These are phyloP conservation scores for Morpho helenor DNA, from an alignment of 2,888 invertebrate genomes.

Conservation along the genomic window DNA sequence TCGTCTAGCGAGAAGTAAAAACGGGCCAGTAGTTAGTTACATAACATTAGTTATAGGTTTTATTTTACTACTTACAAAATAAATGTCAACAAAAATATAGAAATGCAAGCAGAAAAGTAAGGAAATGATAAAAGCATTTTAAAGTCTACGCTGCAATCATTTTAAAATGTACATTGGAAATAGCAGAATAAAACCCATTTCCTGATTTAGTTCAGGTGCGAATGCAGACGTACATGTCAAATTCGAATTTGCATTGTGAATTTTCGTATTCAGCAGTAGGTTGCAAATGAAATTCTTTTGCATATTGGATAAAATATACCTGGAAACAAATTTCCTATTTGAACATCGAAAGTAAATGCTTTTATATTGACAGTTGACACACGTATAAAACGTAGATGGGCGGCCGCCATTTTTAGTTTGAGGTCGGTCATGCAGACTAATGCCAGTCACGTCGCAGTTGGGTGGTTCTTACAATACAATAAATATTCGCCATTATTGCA, in stretches of 20 bases:
- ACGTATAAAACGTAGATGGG: constrained; percentile 23
- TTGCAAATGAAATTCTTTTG: neutral
- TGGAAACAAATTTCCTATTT: neutral
- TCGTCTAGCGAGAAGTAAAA: no score
- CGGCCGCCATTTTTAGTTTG: constrained; percentile 33
- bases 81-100: no score
- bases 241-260: neutral
- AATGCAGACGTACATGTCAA: neutral
- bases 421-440: constrained; percentile 30
- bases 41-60: no score
- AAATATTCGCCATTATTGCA: constrained; percentile 39
- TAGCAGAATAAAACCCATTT: neutral
- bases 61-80: no score
- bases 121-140: no score
- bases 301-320: neutral
- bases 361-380: constrained; percentile 25
- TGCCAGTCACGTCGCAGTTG: constrained; percentile 48
- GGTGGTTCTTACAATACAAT: constrained; percentile 39
- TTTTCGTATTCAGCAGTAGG: neutral
- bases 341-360: constrained; percentile 15
- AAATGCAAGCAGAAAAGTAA: no score
- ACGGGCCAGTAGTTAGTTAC: no score
- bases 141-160: neutral
- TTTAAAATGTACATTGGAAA: neutral
- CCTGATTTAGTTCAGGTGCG: neutral